Base-by-base conservation (phyloP, 2,113 vertebrate genomes). In the Crypturellus undulatus region DNA sequence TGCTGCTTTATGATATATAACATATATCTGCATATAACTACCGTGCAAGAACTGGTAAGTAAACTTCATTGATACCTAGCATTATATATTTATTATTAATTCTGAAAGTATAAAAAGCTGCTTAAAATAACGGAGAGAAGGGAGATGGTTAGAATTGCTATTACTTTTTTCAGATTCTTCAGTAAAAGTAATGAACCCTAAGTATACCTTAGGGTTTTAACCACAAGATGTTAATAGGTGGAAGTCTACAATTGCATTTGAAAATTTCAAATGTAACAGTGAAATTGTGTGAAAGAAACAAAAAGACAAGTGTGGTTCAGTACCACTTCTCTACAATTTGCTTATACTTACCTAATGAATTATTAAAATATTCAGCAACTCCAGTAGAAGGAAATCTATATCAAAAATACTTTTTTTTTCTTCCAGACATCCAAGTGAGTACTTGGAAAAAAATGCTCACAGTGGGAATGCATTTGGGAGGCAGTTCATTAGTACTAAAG, bases 1-100 rank as follows among this genome's bases (percentile, higher is more conserved):
- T 3, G 0, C 40, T 79, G 60, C 5, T 0, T 91, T 85, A 86
- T 0, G 0, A 30, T 56, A 91, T 0, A 0, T 51, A 20, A 9
- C 38, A 4, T 1, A 3, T 75, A 51, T n/a, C 10, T 40, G 4
- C 1, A 3, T 71, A 49, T 32, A 90, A 89, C 59, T 77, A 87
- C 62, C 75, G 64, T 47, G 56, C 28, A 70, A 84, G 64, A 85
- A 82, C 65, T 68, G 51, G 25, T 32, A 92, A 64, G 58, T 71
- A 71, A 49, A 83, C 42, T 80, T 91, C 68, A 90, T 14, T 86
- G 65, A 75, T 83, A 86, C 28, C 32, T 10, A 58, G 42, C 72
- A 88, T 80, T 64, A 91, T 58, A 86, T 71, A 94, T 83, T 79
- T 82, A 82, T 42, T 8, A 79, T 42, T 40, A 94, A 36, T 32